A percentile compares a stretch with the other conserved stretches of the same genome.
These are phyloP conservation scores for Agonopterix subpropinquella DNA, from an alignment of 2,888 invertebrate genomes.

Conservation along the genomic window DNA sequence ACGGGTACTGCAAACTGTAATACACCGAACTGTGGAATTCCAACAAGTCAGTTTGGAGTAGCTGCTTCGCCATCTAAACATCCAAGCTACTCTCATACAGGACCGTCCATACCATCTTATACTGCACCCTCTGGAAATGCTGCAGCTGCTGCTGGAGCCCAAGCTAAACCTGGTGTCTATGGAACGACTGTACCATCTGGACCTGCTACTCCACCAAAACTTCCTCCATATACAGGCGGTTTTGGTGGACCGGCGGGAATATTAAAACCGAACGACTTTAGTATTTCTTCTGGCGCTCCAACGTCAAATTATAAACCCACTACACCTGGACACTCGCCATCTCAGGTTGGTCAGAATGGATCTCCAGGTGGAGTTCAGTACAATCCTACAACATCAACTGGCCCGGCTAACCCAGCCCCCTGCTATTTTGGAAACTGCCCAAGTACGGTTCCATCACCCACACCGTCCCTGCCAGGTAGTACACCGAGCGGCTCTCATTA, in stretches of 20 bases:
- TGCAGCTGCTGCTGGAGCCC: conserved; percentile 3
- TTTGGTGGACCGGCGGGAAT: conserved; percentile 25
- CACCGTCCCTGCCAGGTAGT: no score
- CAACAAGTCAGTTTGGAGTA: neutral
- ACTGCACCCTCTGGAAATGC: conserved; percentile 2
- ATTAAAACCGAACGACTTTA: conserved; percentile 12
- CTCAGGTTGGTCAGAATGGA: neutral
- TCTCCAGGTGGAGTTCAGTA: neutral
- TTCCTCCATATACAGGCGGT: conserved; percentile 23
- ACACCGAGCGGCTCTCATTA: neutral
- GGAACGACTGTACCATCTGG: conserved; percentile 5
- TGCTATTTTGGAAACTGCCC: conserved; percentile 11
- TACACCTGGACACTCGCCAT: neutral
- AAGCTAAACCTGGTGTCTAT: conserved; percentile 1
- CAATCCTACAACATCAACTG: conserved; percentile 12
- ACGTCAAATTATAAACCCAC: conserved; percentile 4
- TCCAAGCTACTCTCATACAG: conserved; percentile 3
- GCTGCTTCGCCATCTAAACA: neutral
- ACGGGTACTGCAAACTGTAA: conserved; percentile 7
- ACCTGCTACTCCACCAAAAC: conserved; percentile 6
- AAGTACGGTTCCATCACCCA: conserved; percentile 1
- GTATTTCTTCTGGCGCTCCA: conserved; percentile 1
- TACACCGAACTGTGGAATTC: neutral
- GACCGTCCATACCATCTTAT: neutral
- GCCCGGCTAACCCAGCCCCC: conserved; percentile 19